phyloP scores from a whole-genome alignment of 2,888 invertebrate genomes.

The Phaonia tiefii region DNA sequence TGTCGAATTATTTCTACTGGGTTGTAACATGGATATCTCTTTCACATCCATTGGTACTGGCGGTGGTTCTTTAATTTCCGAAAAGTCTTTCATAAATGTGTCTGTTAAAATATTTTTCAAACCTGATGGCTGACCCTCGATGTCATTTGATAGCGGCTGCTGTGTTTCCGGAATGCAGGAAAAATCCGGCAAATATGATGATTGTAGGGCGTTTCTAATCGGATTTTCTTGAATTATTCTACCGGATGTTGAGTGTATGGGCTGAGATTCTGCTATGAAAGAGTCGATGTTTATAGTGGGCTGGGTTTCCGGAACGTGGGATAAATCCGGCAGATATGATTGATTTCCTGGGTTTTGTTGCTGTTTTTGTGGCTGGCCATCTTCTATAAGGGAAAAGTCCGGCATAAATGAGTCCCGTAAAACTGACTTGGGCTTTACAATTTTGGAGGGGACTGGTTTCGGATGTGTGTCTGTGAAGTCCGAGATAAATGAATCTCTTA shows the following conservation, averaged over 20 bases:
- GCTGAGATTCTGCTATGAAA: conserved; percentile 52
- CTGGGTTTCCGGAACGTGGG: too few relatives aligned
- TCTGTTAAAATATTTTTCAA: conserved; percentile 68
- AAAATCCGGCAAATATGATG: conserved; percentile 36
- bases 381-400: conserved; percentile 58
- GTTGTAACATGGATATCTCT: conserved; percentile 34
- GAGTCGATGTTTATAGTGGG: conserved; percentile 45
- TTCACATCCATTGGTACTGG: conserved; percentile 22
- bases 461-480: conserved; percentile 63
- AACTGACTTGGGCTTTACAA: conserved; percentile 4
- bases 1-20: conserved; percentile 49
- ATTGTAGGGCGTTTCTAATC: background rate
- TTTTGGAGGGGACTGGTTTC: conserved; percentile 18
- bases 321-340: conserved; percentile 48
- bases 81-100: conserved; percentile 73
- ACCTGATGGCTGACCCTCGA: conserved; percentile 12
- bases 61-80: conserved; percentile 67
- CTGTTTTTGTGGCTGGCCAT: conserved; percentile 36
- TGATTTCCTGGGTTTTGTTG: background rate
- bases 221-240: conserved; percentile 28
- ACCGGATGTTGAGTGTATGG: background rate
- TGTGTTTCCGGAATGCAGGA: conserved; percentile 31
- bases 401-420: conserved; percentile 53
- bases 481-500: conserved; percentile 60
- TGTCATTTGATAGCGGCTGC: background rate